phyloP scores from a whole-genome alignment of 2,797 vertebrate species.

The Spinibarbus caldwelli region DNA sequence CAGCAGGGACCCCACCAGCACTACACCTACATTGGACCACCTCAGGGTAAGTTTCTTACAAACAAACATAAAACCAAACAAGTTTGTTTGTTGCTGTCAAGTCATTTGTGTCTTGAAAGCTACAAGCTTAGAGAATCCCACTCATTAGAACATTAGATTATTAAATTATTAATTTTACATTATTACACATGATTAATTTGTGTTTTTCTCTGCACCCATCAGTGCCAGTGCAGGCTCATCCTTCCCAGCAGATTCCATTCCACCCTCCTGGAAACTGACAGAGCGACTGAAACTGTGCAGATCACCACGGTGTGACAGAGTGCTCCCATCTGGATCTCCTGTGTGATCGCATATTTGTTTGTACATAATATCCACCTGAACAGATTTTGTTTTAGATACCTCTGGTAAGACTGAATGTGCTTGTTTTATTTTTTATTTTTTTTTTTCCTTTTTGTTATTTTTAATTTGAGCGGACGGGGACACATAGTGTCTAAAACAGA shows the following conservation, averaged over 20 bases:
- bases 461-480: slow-evolving; percentile 55
- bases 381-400: slow-evolving; percentile 53
- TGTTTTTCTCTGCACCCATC: not conserved
- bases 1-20: slow-evolving; percentile 89
- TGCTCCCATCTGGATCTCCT: not conserved
- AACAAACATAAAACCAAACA: not conserved
- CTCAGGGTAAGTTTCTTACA: slow-evolving; percentile 69
- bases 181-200: not conserved
- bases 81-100: not conserved
- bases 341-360: slow-evolving; percentile 4
- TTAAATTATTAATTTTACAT: not conserved
- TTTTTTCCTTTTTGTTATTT: slow-evolving; percentile 28
- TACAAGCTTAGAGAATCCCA: not conserved
- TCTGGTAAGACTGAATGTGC: slow-evolving; percentile 57
- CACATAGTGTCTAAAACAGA: slow-evolving; percentile 43
- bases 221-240: slow-evolving; percentile 61
- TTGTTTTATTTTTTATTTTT: slow-evolving; percentile 49
- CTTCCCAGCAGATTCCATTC: slow-evolving; percentile 79
- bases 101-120: not conserved
- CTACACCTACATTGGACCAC: slow-evolving; percentile 80
- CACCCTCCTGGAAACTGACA: slow-evolving; percentile 81
- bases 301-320: not conserved
- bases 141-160: not conserved
- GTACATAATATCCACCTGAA: slow-evolving; percentile 50
- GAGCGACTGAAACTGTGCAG: not conserved